phyloP scores from a whole-genome alignment of 2,888 invertebrate species.

The Capitulum mitella region DNA sequence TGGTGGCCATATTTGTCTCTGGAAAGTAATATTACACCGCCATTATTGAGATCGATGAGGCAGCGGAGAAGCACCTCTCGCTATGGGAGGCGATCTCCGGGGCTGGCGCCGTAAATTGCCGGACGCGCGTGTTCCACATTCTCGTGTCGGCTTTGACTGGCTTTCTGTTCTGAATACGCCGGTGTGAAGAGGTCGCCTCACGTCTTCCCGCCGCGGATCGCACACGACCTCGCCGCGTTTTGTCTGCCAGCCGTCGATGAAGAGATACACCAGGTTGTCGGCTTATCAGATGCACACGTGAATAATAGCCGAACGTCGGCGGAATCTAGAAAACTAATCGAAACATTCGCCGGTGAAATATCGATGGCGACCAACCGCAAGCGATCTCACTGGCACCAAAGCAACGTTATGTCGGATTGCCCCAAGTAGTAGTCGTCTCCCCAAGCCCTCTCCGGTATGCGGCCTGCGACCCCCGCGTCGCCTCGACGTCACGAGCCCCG shows the following conservation, averaged over 20 bases:
- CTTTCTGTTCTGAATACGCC: not conserved
- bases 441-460: no score
- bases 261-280: slow-evolving; percentile 26
- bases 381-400: no score
- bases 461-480: no score
- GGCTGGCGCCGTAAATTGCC: not conserved
- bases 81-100: not conserved
- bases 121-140: not conserved
- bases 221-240: not conserved
- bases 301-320: not conserved
- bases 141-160: not conserved
- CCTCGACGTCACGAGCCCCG: no score
- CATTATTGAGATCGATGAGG: not conserved
- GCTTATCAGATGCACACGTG: not conserved
- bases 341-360: not conserved
- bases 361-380: no score
- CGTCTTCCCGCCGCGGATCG: not conserved
- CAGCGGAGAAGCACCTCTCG: not conserved
- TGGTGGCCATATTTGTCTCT: not conserved
- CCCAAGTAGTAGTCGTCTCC: no score
- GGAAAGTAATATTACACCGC: not conserved
- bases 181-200: not conserved
- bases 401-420: no score
- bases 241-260: slow-evolving; percentile 22
- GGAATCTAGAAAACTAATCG: not conserved